Evolutionary conservation across 2,113 vertebrate genomes (phyloP), one percentile per base, ranked within the genome.

Genomic region (Anolis carolinensis): DNA sequence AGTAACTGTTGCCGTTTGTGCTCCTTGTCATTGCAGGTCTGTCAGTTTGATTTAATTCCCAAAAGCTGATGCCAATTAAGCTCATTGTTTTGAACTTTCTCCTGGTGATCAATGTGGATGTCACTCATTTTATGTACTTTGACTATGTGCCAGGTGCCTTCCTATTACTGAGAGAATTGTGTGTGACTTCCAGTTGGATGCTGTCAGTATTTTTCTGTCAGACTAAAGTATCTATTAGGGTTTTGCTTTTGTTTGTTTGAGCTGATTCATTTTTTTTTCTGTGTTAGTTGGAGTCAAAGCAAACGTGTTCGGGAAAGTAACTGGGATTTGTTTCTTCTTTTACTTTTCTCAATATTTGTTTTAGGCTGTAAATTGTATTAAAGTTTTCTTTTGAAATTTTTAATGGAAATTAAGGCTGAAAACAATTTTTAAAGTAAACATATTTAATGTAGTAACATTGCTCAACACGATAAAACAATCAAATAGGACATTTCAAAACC

Each of bases 51-150:
- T 76, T 93, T 63, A 89, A 3, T 90, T 92, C 85, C 87, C 86
- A 91, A 92, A 78, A 86, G 55, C 55, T 39, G 68, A 68, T 32
- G 48, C 90, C 87, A 92, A 90, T 94, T 95, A 94, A 90, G 77
- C 67, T 75, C 81, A 75, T 82, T 92, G 88, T 44, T 82, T 83
- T 92, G 75, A 86, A 78, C 85, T 89, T 88, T 76, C 32, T 79
- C 77, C n/a, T 10, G 11, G 55, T 36, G 52, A 63, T 92, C 67
- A 73, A 92, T 89, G 86, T 65, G 76, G 81, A 92, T 89, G 86
- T 44, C 9, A 44, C 50, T 87, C n/a, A 1, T 7, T 88, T 86
- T 72, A 44, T 86, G 74, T 55, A 16, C 48, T 85, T 68, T 74
- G n/a, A 13, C 82, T 55, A 7, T 39, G 23, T 11, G 67, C 82